phyloP scores from a whole-genome alignment of 2,797 vertebrate species.

The Cyprinodon diabolis region DNA sequence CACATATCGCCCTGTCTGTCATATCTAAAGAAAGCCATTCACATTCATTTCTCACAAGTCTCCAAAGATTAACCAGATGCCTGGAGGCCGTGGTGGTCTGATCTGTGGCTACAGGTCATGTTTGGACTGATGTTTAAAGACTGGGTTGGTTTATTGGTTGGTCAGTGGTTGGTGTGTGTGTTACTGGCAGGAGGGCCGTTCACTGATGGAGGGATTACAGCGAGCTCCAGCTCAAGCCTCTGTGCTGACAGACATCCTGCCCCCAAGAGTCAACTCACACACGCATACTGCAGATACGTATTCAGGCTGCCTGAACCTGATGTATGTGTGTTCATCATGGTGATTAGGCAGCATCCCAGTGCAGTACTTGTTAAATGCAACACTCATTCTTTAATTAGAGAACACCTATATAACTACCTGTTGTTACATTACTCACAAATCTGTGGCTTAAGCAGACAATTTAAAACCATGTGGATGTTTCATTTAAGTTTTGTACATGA shows the following conservation, averaged over 20 bases:
- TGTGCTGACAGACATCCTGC: slow-evolving; percentile 75
- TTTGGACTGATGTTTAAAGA: slow-evolving; percentile 60
- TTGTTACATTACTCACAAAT: background rate
- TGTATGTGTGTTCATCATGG: slow-evolving; percentile 33
- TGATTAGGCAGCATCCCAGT: slow-evolving; percentile 17
- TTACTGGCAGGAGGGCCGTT: slow-evolving; percentile 67
- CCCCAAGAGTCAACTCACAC: slow-evolving; percentile 63
- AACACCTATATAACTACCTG: background rate
- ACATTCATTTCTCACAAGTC: slow-evolving; percentile 45
- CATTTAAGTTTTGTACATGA: background rate
- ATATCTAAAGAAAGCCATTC: slow-evolving; percentile 39
- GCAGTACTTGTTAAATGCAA: slow-evolving; percentile 11
- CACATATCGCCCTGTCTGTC: slow-evolving; percentile 39
- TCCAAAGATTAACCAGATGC: slow-evolving; percentile 63
- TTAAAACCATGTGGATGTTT: background rate
- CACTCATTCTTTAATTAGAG: slow-evolving; percentile 1
- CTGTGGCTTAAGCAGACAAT: background rate
- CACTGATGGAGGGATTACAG: slow-evolving; percentile 76
- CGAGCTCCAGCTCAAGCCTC: slow-evolving; percentile 64
- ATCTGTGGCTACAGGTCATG: slow-evolving; percentile 44
- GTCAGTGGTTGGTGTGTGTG: slow-evolving; percentile 55
- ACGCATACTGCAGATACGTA: slow-evolving; percentile 43
- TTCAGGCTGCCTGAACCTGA: slow-evolving; percentile 43
- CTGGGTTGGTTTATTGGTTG: slow-evolving; percentile 35
- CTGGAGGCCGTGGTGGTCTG: slow-evolving; percentile 42